Evolutionary conservation across 92 coral and sea anemone species (phyloP).

Genomic region (Zoanthus sociatus): DNA sequence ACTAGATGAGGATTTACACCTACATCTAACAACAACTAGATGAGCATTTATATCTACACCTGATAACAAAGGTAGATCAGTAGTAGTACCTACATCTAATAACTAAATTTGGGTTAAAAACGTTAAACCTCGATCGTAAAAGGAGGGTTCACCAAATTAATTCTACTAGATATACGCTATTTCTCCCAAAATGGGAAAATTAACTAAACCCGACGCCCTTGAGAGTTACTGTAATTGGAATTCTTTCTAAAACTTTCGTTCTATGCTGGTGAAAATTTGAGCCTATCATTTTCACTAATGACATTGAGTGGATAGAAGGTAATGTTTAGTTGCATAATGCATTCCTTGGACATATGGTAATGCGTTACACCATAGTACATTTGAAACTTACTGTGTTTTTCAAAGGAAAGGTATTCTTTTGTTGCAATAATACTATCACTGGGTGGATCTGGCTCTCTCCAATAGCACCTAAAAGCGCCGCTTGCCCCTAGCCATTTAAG

Average conservation of each 20-base stretch:
- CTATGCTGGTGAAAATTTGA: background rate
- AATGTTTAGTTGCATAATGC: background rate
- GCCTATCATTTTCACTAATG: background rate
- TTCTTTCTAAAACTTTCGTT: background rate
- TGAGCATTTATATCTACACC: background rate
- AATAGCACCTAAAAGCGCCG: slow-evolving; percentile 30
- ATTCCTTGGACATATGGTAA: slow-evolving; percentile 9
- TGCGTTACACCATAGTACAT: slow-evolving; percentile 13
- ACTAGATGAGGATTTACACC: background rate
- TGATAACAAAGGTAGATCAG: background rate
- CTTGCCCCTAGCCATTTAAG: slow-evolving; percentile 45
- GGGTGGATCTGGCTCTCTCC: slow-evolving; percentile 40
- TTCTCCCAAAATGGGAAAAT: background rate
- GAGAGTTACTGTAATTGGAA: background rate
- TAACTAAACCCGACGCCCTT: background rate
- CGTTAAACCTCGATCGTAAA: background rate
- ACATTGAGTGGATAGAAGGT: background rate
- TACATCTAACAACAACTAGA: background rate
- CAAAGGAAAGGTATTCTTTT: slow-evolving; percentile 23
- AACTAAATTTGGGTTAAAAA: background rate
- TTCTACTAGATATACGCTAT: background rate
- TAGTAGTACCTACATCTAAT: background rate
- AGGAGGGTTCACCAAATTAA: background rate
- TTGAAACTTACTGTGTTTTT: slow-evolving; percentile 12
- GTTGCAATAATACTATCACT: slow-evolving; percentile 1